Conservation (phyloP, 2,888 invertebrate genomes). For the Meiosimyza decipiens region DNA sequence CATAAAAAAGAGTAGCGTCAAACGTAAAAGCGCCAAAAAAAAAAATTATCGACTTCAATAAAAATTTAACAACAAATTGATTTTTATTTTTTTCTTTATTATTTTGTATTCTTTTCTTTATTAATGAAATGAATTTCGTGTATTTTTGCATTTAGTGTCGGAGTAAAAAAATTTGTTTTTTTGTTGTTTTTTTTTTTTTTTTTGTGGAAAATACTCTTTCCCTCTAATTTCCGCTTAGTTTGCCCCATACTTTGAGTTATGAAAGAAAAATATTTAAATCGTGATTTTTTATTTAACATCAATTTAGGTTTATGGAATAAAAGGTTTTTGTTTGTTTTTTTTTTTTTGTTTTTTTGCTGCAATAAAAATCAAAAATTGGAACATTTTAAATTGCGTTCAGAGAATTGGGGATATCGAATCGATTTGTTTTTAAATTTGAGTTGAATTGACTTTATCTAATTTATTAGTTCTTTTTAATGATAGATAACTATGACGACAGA, state of each 20-base stretch:
- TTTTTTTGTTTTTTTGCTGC: background rate
- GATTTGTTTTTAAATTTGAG: too few species aligned
- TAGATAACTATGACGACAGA: too few species aligned
- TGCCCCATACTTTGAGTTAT: slow-evolving; percentile 39
- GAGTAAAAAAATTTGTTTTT: slow-evolving; percentile 29
- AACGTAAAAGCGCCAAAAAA: too few species aligned
- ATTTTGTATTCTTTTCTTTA: slow-evolving; percentile 11
- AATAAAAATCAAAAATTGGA: background rate
- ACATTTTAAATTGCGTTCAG: too few species aligned
- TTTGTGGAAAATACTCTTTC: background rate
- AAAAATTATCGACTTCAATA: too few species aligned
- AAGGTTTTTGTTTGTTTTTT: background rate
- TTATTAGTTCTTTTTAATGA: background rate
- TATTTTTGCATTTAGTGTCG: slow-evolving; percentile 50
- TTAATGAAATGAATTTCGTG: slow-evolving; percentile 34
- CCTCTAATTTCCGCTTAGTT: too few species aligned
- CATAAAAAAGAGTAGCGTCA: too few species aligned
- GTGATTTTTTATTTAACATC: slow-evolving; percentile 54
- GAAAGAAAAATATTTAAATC: slow-evolving; percentile 44
- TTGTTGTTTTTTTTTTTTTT: too few species aligned
- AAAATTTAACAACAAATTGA: background rate
- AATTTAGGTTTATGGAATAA: slow-evolving; percentile 38
- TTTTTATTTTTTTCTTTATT: background rate
- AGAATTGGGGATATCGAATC: too few species aligned
- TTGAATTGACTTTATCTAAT: too few species aligned